Percentiles rank a stretch among this genome's conserved stretches.
phyloP scores from a whole-genome alignment of 2,888 invertebrate species.

The Microdon myrmicae region DNA sequence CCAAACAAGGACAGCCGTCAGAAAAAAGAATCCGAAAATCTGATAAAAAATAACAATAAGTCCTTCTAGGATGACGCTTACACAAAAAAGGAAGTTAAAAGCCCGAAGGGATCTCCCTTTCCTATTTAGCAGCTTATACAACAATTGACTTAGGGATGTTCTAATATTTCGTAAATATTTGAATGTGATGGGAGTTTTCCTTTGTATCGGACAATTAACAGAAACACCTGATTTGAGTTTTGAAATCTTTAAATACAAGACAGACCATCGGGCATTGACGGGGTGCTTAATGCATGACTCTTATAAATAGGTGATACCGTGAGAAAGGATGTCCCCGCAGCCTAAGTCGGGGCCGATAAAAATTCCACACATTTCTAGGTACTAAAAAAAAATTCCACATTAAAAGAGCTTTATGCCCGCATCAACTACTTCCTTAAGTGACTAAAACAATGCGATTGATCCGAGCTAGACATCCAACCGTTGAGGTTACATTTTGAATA shows the following conservation, averaged over 20 bases:
- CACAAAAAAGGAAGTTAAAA: constrained; percentile 51
- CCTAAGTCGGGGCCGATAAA: neutral
- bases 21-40: constrained; percentile 40
- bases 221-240: constrained; percentile 5
- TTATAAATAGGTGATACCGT: too few species aligned
- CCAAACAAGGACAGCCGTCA: constrained; percentile 37
- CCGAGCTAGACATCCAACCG: too few species aligned
- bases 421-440: too few species aligned
- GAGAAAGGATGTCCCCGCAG: neutral
- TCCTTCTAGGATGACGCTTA: constrained; percentile 49
- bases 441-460: too few species aligned
- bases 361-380: constrained; percentile 10
- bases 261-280: constrained; percentile 1
- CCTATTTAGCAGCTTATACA: constrained; percentile 50
- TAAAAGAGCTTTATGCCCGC: constrained; percentile 2
- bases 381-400: constrained; percentile 8
- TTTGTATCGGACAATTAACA: constrained; percentile 39
- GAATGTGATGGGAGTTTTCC: constrained; percentile 36
- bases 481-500: constrained; percentile 48
- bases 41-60: constrained; percentile 51
- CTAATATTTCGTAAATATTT: constrained; percentile 51
- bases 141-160: constrained; percentile 52
- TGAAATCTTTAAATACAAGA: neutral
- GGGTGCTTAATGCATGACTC: neutral
- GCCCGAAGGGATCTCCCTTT: constrained; percentile 49